A percentile compares a stretch with the other conserved stretches of the same genome.
phyloP scores from a whole-genome alignment of 2,888 invertebrate species.

The Noctua pronuba region DNA sequence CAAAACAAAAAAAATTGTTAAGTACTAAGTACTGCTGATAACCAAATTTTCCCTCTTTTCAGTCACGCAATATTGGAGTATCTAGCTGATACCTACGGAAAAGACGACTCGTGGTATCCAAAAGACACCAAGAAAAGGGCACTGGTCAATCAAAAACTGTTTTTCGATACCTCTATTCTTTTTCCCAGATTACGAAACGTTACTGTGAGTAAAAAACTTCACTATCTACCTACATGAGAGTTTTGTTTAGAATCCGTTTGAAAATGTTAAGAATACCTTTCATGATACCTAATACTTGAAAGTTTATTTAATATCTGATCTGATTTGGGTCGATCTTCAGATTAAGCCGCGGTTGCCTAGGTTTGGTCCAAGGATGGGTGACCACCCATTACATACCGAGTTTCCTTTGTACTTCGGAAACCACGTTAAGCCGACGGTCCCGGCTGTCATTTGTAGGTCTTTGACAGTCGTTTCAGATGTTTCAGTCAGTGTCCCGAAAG shows the following conservation, averaged over 20 bases:
- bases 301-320: not conserved
- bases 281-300: not conserved
- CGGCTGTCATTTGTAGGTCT: too few relatives aligned
- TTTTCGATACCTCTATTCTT: slow-evolving; percentile 88
- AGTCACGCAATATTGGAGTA: slow-evolving; percentile 89
- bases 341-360: too few relatives aligned
- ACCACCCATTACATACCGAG: not conserved
- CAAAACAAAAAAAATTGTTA: not conserved
- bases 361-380: not conserved
- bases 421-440: not conserved
- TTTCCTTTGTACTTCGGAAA: too few relatives aligned
- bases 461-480: not conserved
- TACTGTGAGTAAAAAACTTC: slow-evolving; percentile 78
- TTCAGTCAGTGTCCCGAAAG: not conserved
- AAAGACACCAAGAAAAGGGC: slow-evolving; percentile 88
- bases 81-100: slow-evolving; percentile 88
- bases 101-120: slow-evolving; percentile 90
- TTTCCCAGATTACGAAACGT: slow-evolving; percentile 83
- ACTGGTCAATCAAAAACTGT: slow-evolving; percentile 88
- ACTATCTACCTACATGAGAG: not conserved
- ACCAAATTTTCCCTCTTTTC: slow-evolving; percentile 45
- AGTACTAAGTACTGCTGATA: not conserved
- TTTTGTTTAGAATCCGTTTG: not conserved
- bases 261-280: not conserved
- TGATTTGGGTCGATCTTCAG: not conserved